Conservation (phyloP, 1,140 invertebrate genomes). For the Cyrtorhinus lividipennis region DNA sequence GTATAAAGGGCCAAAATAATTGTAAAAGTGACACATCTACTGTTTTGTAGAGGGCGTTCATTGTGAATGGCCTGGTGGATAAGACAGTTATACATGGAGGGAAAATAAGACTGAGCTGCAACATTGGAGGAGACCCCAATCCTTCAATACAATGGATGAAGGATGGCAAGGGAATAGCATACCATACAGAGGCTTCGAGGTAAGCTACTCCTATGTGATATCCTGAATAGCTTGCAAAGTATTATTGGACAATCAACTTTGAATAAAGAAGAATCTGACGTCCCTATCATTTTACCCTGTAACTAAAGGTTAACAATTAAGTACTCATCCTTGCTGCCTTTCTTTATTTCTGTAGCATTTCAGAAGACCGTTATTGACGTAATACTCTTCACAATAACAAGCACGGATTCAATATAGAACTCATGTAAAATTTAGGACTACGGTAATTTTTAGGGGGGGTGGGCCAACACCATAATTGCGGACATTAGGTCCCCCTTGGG, state of each 20-base stretch:
- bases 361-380: no score
- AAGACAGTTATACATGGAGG: conserved; percentile 56
- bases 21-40: neutral
- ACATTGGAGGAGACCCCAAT: conserved; percentile 64
- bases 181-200: conserved; percentile 21
- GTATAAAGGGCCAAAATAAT: neutral
- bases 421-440: no score
- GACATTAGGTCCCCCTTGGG: no score
- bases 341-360: no score
- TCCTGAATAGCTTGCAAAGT: no score
- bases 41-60: conserved; percentile 9
- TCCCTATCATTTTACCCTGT: neutral
- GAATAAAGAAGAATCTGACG: neutral
- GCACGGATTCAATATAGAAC: no score
- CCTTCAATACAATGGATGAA: conserved; percentile 71
- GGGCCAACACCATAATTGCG: no score
- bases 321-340: neutral
- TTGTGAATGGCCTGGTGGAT: conserved; percentile 64
- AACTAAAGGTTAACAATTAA: neutral
- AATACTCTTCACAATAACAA: no score
- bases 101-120: conserved; percentile 65
- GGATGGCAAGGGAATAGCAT: conserved; percentile 41
- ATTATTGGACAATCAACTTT: neutral
- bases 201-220: no score
- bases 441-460: no score